Conservation (phyloP, 2,113 vertebrate species). For the Cygnus buccinator region DNA sequence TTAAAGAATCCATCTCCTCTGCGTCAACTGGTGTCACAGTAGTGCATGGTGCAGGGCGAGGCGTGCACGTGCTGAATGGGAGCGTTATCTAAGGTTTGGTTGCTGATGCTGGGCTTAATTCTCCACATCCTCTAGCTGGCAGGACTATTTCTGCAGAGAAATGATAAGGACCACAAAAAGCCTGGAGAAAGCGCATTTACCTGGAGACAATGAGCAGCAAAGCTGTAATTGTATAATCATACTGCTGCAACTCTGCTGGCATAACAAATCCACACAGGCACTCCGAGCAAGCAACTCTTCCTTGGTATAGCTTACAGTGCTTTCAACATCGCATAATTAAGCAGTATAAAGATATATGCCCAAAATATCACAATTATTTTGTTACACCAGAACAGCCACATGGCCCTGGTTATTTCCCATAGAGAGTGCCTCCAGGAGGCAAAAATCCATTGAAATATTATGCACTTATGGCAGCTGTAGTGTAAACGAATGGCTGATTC, state of each 20-base stretch:
- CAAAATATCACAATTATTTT: not conserved
- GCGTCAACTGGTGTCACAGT: fast-evolving
- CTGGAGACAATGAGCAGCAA: not conserved
- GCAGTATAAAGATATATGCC: not conserved
- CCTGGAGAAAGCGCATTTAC: not conserved
- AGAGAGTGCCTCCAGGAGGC: not conserved
- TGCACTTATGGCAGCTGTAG: not conserved
- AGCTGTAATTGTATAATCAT: not conserved
- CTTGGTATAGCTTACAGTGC: not conserved
- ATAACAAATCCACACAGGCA: not conserved
- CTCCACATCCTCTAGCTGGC: not conserved
- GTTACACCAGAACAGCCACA: not conserved
- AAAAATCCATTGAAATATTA: not conserved
- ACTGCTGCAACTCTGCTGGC: not conserved
- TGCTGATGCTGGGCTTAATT: not conserved
- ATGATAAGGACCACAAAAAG: not conserved
- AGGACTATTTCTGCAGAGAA: not conserved
- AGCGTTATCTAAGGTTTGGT: not conserved
- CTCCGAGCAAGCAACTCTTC: not conserved
- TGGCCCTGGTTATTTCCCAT: not conserved
- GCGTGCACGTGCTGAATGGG: fast-evolving
- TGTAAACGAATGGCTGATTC: fast-evolving
- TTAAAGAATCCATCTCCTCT: not conserved
- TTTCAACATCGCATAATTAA: not conserved
- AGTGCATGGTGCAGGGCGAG: fast-evolving